Conservation (phyloP, 2,888 invertebrate genomes). For the Cryptophagus acutangulus region DNA sequence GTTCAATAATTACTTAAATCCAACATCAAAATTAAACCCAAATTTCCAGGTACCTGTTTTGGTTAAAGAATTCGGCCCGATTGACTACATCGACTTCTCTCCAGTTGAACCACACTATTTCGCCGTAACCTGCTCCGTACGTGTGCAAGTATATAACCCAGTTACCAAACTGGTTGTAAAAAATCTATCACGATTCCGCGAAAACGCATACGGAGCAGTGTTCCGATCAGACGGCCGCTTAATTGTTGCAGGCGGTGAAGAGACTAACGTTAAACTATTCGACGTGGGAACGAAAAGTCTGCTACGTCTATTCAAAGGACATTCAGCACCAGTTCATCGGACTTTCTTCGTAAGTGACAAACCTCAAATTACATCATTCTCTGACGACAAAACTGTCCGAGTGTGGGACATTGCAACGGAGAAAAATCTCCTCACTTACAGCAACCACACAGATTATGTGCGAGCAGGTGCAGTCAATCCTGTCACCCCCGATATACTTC, state of each 20-base stretch:
- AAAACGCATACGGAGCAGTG: conserved; percentile 78
- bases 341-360: conserved; percentile 77
- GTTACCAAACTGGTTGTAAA: conserved; percentile 77
- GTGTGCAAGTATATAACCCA: conserved; percentile 82
- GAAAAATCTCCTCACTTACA: conserved; percentile 60
- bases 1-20: conserved; percentile 29
- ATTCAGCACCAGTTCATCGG: conserved; percentile 73
- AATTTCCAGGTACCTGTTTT: conserved; percentile 68
- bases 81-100: conserved; percentile 87
- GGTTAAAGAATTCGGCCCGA: conserved; percentile 87
- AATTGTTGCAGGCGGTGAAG: conserved; percentile 87
- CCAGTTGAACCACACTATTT: conserved; percentile 85
- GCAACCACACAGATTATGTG: conserved; percentile 74
- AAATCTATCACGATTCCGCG: conserved; percentile 76
- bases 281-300: conserved; percentile 79
- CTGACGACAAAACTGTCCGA: conserved; percentile 82
- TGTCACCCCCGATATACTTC: conserved; percentile 66
- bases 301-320: conserved; percentile 76
- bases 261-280: conserved; percentile 80
- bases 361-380: conserved; percentile 76
- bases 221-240: conserved; percentile 78
- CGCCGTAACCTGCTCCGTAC: conserved; percentile 87
- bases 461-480: conserved; percentile 79
- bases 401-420: conserved; percentile 92
- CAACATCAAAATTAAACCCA: conserved; percentile 20